These are phyloP conservation scores for Coremacera marginata DNA, from an alignment of 2,888 invertebrate species.

Conservation along the genomic window DNA sequence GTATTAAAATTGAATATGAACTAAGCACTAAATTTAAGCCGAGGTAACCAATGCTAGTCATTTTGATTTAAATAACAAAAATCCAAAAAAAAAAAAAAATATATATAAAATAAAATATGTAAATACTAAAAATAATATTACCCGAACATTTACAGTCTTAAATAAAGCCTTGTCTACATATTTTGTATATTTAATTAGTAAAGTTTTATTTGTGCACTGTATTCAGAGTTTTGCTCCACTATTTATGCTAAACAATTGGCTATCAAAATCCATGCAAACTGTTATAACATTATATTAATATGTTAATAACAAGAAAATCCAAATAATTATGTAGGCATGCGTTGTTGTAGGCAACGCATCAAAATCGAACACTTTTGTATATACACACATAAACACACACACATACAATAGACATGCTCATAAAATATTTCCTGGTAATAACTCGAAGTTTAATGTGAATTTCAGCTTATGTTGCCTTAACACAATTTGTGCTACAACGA, in stretches of 20 bases:
- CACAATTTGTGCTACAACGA: background rate
- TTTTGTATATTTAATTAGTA: background rate
- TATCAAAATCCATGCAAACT: conserved; percentile 10
- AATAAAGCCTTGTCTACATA: too few relatives aligned
- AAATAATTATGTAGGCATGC: conserved; percentile 11
- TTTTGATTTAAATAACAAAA: too few relatives aligned
- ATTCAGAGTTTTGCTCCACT: background rate
- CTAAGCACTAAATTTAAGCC: too few relatives aligned
- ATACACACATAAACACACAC: background rate
- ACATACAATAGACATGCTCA: background rate
- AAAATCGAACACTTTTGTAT: background rate
- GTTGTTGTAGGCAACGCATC: background rate
- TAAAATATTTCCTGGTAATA: background rate
- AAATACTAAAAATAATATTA: too few relatives aligned
- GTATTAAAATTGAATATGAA: too few relatives aligned
- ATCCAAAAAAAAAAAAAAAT: too few relatives aligned
- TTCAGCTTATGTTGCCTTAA: background rate
- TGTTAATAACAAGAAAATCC: conserved; percentile 27
- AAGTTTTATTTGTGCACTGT: background rate
- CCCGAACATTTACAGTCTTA: too few relatives aligned
- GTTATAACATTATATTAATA: conserved; percentile 1
- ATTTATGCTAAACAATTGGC: background rate
- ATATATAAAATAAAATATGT: too few relatives aligned
- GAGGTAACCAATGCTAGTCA: too few relatives aligned
- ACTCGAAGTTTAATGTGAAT: background rate